Percentiles rank a stretch among this genome's conserved stretches.
Evolutionary conservation across 2,888 invertebrate genomes (phyloP).

Genomic region (Acanthosepion pharaonis): DNA sequence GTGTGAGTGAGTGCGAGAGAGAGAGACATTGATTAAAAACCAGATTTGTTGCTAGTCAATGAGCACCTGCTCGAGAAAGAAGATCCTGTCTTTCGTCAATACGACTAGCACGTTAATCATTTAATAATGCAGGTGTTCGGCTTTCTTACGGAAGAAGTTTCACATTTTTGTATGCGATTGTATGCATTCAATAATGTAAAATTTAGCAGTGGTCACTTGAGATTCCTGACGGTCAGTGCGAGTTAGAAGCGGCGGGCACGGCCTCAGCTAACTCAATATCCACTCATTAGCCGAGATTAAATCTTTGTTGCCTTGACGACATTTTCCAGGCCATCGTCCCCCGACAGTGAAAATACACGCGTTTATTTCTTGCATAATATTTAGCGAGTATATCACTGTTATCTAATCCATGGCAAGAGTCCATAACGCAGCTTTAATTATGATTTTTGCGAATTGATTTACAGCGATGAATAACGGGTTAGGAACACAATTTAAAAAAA

Average conservation of each 20-base stretch:
- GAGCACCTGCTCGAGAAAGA: no score
- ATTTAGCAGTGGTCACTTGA: neutral
- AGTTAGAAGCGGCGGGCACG: neutral
- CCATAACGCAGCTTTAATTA: neutral
- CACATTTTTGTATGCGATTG: neutral
- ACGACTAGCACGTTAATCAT: no score
- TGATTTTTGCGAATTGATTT: neutral
- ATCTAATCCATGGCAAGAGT: neutral
- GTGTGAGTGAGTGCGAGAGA: no score
- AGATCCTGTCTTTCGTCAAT: no score
- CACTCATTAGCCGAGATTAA: neutral
- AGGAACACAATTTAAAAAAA: neutral
- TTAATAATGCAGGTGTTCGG: no score
- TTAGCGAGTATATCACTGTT: neutral
- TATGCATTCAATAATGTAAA: neutral
- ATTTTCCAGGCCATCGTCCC: neutral
- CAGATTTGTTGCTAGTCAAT: no score
- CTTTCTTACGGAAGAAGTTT: neutral
- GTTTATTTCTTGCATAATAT: neutral
- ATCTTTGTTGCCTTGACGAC: conserved; percentile 4
- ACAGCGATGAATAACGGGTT: neutral
- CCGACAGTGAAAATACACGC: neutral
- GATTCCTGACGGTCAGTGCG: neutral
- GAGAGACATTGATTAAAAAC: no score
- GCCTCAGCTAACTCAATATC: neutral